Percentiles rank a stretch among this genome's conserved stretches.
Conservation (phyloP, 2,888 invertebrate genomes). For the Lithophane semibrunnea region DNA sequence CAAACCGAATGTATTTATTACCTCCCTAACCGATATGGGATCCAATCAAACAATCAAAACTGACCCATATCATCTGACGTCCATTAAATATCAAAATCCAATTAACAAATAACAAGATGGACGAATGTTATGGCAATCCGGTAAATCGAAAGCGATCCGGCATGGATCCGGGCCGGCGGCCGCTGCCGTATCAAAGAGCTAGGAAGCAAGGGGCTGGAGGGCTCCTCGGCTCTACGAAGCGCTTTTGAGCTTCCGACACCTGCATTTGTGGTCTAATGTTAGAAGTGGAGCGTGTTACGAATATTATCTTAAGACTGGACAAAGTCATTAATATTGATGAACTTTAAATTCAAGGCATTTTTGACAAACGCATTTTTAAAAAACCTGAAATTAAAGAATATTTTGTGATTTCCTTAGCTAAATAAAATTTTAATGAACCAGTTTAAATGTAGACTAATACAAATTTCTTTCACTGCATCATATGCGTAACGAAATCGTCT, state of each 20-base stretch:
- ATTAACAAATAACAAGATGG: constrained; percentile 54
- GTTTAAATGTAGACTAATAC: neutral
- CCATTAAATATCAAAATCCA: constrained; percentile 56
- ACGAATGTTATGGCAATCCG: constrained; percentile 35
- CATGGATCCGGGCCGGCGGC: constrained; percentile 35
- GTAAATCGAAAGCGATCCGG: constrained; percentile 32
- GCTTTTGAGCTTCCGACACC: constrained; percentile 66
- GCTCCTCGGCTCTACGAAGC: constrained; percentile 57
- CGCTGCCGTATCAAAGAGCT: constrained; percentile 65
- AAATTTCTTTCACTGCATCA: neutral
- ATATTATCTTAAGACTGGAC: neutral
- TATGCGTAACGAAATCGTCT: neutral
- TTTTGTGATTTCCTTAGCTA: neutral
- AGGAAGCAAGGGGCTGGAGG: constrained; percentile 66
- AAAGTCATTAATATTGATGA: neutral
- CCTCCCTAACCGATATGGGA: constrained; percentile 2
- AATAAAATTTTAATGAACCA: neutral
- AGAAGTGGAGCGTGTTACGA: constrained; percentile 11
- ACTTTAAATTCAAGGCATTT: neutral
- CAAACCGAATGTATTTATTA: constrained; percentile 36
- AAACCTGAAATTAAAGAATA: neutral
- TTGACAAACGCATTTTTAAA: neutral
- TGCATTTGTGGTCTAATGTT: constrained; percentile 37
- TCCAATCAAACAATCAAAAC: constrained; percentile 51
- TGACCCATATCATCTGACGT: constrained; percentile 38